phyloP scores from a whole-genome alignment of 2,888 invertebrate genomes.

The Invenusta paracnida region DNA sequence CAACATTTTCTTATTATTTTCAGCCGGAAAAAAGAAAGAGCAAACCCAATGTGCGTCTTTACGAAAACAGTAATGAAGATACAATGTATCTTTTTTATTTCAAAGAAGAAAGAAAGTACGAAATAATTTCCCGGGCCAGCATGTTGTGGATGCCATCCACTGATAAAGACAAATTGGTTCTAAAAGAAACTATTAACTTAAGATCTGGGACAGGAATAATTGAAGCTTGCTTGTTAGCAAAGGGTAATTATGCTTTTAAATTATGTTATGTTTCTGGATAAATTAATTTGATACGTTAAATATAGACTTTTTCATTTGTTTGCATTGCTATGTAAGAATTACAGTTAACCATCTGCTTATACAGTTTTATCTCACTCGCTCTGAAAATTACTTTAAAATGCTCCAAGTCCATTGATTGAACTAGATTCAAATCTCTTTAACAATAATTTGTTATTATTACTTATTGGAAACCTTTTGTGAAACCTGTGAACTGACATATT shows the following conservation, averaged over 20 bases:
- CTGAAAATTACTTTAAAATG: background rate
- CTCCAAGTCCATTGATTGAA: background rate
- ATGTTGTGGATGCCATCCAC: background rate
- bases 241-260: background rate
- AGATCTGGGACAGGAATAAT: background rate
- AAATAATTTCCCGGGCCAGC: background rate
- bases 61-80: background rate
- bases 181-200: background rate
- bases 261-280: background rate
- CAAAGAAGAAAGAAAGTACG: background rate
- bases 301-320: background rate
- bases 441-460: too few relatives aligned
- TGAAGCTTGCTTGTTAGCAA: background rate
- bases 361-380: background rate
- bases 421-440: background rate
- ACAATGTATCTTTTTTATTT: background rate
- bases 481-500: too few relatives aligned
- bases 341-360: background rate
- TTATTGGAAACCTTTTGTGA: too few relatives aligned
- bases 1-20: too few relatives aligned
- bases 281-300: background rate
- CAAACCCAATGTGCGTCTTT: background rate
- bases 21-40: background rate
- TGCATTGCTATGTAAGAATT: background rate
- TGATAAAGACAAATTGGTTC: background rate